Conservation (phyloP, 2,113 vertebrate species). For the Rhabdornis inornatus region DNA sequence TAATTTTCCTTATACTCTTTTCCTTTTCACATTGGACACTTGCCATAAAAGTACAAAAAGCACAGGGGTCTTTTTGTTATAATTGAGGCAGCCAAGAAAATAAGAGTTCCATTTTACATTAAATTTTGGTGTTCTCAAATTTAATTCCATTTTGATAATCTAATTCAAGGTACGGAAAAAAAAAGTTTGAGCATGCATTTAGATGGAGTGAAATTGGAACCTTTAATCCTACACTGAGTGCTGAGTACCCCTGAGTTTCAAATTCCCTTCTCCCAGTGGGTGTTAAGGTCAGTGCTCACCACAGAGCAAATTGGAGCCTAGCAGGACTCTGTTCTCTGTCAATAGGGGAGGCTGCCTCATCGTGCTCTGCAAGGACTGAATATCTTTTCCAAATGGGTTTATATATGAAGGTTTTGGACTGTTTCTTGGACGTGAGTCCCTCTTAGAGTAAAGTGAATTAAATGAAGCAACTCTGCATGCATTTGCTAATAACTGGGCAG, state of each 20-base stretch:
- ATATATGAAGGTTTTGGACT: not conserved
- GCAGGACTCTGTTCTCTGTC: not conserved
- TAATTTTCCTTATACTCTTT: slow-evolving; percentile 26
- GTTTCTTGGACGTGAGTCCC: not conserved
- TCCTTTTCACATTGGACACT: not conserved
- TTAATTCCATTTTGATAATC: slow-evolving; percentile 17
- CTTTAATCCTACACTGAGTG: slow-evolving; percentile 1
- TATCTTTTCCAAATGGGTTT: not conserved
- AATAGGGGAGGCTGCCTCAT: not conserved
- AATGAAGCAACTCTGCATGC: not conserved
- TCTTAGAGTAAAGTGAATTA: not conserved
- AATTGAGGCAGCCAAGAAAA: slow-evolving; percentile 7
- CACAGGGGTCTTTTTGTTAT: not conserved
- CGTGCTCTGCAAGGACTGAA: not conserved
- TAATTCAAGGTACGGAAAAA: not conserved
- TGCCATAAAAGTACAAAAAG: not conserved
- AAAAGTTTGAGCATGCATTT: not conserved
- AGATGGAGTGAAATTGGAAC: not conserved
- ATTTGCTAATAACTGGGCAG: not conserved
- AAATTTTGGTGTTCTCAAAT: not conserved
- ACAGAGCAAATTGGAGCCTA: not conserved
- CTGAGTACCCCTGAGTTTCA: not conserved
- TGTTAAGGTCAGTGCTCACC: not conserved
- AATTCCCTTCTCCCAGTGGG: not conserved
- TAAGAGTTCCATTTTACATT: not conserved